Percentiles rank a stretch among this genome's conserved stretches.
These are phyloP conservation scores for Zosterops borbonicus DNA, from an alignment of 2,113 vertebrate species.

Conservation along the genomic window DNA sequence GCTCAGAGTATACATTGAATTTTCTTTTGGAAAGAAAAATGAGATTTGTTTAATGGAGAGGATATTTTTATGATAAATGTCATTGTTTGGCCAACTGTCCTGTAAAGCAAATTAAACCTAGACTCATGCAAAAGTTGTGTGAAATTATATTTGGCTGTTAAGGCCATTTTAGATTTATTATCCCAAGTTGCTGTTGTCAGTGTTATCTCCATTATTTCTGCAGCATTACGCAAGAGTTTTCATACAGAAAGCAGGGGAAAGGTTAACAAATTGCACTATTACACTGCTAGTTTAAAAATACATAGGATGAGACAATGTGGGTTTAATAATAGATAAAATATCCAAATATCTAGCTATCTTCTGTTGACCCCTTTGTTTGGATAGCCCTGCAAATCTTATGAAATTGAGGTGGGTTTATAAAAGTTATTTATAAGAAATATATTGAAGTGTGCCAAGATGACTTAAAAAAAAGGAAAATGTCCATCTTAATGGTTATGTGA, in stretches of 20 bases:
- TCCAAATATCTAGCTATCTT: not conserved
- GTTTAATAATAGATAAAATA: not conserved
- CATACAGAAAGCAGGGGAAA: not conserved
- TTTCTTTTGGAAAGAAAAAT: slow-evolving; percentile 54
- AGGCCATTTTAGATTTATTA: not conserved
- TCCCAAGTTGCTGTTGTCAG: not conserved
- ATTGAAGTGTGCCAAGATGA: not conserved
- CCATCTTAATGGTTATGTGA: not conserved
- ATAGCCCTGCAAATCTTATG: not conserved
- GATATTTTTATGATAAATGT: slow-evolving; percentile 62
- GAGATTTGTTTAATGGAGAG: slow-evolving; percentile 26
- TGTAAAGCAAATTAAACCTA: slow-evolving; percentile 62
- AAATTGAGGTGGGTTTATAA: not conserved
- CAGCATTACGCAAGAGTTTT: not conserved
- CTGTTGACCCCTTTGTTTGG: not conserved
- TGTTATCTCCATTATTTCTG: not conserved
- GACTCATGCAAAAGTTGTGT: slow-evolving; percentile 50
- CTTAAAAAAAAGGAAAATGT: not conserved
- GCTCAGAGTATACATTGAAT: slow-evolving; percentile 21
- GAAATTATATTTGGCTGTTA: slow-evolving; percentile 34
- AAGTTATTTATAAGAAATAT: not conserved
- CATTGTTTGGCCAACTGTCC: slow-evolving; percentile 60
- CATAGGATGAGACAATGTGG: not conserved
- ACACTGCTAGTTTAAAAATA: not conserved
- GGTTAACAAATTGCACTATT: not conserved